A percentile compares a stretch with the other conserved stretches of the same genome.
Conservation (phyloP, 2,797 vertebrate genomes). For the Anniella stebbinsi region DNA sequence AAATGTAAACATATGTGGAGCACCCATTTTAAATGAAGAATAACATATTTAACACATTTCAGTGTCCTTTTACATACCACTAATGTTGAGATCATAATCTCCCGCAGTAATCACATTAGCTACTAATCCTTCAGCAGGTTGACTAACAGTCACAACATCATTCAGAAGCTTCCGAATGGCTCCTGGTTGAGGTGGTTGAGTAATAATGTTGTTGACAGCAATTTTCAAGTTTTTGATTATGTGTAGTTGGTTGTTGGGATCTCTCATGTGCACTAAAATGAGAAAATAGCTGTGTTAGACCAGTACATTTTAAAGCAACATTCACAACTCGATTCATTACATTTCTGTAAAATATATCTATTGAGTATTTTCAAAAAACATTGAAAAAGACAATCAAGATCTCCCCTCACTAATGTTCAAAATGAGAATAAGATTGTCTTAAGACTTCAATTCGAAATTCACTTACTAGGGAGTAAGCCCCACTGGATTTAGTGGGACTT, state of each 20-base stretch:
- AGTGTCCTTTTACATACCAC: conserved; percentile 83
- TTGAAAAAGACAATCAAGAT: background rate
- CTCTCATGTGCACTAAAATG: conserved; percentile 92
- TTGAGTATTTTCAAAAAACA: background rate
- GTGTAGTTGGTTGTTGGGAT: conserved; percentile 96
- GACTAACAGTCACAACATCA: conserved; percentile 91
- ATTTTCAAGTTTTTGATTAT: conserved; percentile 96
- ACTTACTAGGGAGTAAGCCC: background rate
- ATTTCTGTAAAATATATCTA: conserved; percentile 5
- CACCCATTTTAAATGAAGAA: background rate
- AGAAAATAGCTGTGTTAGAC: conserved; percentile 19
- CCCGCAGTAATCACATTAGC: conserved; percentile 91
- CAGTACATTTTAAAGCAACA: background rate
- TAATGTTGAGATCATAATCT: conserved; percentile 96
- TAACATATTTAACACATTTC: conserved; percentile 16
- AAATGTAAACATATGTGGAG: background rate
- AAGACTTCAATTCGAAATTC: background rate
- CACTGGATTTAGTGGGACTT: background rate
- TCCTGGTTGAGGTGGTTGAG: conserved; percentile 80
- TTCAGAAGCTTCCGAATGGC: conserved; percentile 84
- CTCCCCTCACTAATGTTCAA: background rate
- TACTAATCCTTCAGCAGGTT: conserved; percentile 90
- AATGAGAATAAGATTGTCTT: background rate
- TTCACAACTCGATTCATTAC: conserved; percentile 39
- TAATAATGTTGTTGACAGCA: conserved; percentile 89